Evolutionary conservation across 2,888 invertebrate genomes (phyloP).

Genomic region (Lamellibrachia columna): DNA sequence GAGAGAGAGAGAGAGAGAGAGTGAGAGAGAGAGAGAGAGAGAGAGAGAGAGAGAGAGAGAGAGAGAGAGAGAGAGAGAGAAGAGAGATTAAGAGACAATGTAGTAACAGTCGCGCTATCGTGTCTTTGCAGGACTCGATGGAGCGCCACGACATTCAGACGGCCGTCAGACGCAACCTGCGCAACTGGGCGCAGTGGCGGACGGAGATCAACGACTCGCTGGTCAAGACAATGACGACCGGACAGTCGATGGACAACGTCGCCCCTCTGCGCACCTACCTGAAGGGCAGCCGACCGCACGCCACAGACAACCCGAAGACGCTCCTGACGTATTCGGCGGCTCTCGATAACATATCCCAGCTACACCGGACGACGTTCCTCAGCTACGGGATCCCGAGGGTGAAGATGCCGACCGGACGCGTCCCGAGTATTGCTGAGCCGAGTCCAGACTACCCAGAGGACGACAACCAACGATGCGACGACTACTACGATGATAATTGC

Average conservation of each 20-base stretch:
- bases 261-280: slow-evolving; percentile 19
- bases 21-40: no score
- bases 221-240: neutral
- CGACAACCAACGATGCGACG: neutral
- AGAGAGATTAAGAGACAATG: no score
- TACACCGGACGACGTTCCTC: slow-evolving; percentile 21
- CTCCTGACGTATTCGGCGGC: slow-evolving; percentile 20
- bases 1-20: no score
- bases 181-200: slow-evolving; percentile 22
- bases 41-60: no score
- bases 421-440: neutral
- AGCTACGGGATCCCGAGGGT: slow-evolving; percentile 22
- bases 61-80: no score
- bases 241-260: neutral
- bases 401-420: neutral
- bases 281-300: neutral
- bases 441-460: neutral
- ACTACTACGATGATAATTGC: neutral
- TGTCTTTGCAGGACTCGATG: neutral
- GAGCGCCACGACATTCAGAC: slow-evolving; percentile 23
- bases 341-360: neutral
- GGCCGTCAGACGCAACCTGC: slow-evolving; percentile 24
- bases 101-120: neutral
- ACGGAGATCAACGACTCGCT: slow-evolving; percentile 6
- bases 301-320: slow-evolving; percentile 14